Conservation (phyloP, 2,797 vertebrate genomes). For the Malacoctenus gilli region DNA sequence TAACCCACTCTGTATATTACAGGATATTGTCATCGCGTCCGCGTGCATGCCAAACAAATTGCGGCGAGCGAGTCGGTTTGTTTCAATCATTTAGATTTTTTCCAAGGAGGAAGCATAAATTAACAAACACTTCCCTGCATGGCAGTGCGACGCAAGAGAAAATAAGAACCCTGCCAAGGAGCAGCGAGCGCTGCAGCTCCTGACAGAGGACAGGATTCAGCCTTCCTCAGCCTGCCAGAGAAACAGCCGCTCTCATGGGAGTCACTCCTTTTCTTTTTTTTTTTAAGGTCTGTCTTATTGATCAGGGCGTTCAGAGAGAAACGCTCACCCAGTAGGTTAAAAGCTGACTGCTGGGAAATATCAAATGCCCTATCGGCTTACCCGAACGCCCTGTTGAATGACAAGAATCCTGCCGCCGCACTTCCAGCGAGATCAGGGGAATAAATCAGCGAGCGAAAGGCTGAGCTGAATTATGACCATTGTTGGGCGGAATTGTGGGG, state of each 20-base stretch:
- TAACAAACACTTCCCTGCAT: not conserved
- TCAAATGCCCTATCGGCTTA: constrained; percentile 2
- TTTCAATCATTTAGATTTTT: constrained; percentile 1
- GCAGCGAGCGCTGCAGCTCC: not conserved
- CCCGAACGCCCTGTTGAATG: constrained; percentile 2
- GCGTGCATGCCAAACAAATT: not conserved
- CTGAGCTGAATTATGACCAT: constrained; percentile 22
- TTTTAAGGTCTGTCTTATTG: constrained; percentile 39
- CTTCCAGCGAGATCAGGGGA: constrained; percentile 4
- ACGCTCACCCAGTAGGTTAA: constrained; percentile 26
- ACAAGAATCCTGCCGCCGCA: not conserved
- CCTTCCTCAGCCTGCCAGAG: constrained; percentile 13
- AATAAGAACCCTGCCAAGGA: constrained; percentile 18
- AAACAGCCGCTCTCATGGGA: constrained; percentile 9
- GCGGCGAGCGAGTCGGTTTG: not conserved
- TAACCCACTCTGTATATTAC: constrained; percentile 8
- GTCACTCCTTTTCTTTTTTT: not conserved
- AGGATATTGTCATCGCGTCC: constrained; percentile 8
- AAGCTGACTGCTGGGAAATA: constrained; percentile 29
- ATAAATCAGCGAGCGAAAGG: constrained; percentile 12
- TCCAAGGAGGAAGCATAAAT: not conserved
- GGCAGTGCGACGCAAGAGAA: constrained; percentile 12
- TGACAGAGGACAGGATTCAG: not conserved
- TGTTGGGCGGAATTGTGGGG: constrained; percentile 15
- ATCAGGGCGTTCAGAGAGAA: constrained; percentile 30